phyloP scores from a whole-genome alignment of 2,888 invertebrate species.

The Drosophila mulleri region DNA sequence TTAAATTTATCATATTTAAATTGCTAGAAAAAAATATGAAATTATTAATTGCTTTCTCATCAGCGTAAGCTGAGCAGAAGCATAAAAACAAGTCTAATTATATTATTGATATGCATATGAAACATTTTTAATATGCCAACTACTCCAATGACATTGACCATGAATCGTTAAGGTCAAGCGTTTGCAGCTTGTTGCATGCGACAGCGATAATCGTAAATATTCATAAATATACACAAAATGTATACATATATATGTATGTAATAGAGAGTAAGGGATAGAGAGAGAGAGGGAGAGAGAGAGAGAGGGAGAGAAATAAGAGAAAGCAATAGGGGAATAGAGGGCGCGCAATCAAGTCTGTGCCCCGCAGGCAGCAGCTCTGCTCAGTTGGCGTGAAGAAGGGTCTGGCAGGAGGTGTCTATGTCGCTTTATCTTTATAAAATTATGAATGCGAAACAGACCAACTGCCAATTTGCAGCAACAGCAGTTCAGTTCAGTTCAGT shows the following conservation, averaged over 20 bases:
- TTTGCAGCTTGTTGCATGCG: conserved; percentile 70
- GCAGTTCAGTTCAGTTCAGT: conserved; percentile 1
- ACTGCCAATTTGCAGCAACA: conserved; percentile 51
- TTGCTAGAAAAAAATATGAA: no score
- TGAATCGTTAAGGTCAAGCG: conserved; percentile 58
- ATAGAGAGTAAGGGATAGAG: background rate
- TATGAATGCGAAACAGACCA: conserved; percentile 46
- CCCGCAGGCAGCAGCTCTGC: conserved; percentile 17
- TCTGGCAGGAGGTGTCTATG: background rate
- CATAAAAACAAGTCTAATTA: background rate
- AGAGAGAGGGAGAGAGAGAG: background rate
- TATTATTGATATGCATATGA: background rate
- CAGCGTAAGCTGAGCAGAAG: background rate
- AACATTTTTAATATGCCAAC: conserved; percentile 1
- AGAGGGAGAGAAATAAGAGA: background rate
- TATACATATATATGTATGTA: background rate
- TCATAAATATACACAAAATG: background rate
- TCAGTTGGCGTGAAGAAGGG: background rate
- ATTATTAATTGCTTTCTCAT: no score
- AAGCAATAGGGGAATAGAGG: background rate
- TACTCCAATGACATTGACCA: conserved; percentile 60
- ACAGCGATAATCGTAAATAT: conserved; percentile 12
- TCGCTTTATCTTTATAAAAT: conserved; percentile 15
- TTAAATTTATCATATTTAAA: no score
- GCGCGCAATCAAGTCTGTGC: conserved; percentile 30